These are phyloP conservation scores for Lethocerus indicus DNA, from an alignment of 1,140 invertebrate species.

Conservation along the genomic window DNA sequence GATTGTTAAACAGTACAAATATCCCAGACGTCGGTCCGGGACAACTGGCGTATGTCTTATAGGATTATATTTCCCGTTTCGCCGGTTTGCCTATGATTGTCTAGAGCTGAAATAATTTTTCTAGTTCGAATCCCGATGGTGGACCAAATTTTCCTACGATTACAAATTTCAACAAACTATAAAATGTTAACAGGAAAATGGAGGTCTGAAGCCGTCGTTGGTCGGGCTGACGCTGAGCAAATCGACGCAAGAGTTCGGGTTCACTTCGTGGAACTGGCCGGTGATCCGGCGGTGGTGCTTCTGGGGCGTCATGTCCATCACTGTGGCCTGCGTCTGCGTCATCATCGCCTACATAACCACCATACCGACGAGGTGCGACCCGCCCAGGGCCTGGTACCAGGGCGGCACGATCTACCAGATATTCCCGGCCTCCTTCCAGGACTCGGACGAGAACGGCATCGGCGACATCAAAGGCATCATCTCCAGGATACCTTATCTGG, in stretches of 20 bases:
- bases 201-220: constrained; percentile 27
- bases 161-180: no score
- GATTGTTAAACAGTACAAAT: no score
- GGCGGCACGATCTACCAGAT: constrained; percentile 66
- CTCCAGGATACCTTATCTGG: constrained; percentile 45
- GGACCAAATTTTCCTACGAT: no score
- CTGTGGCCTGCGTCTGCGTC: constrained; percentile 46
- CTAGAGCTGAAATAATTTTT: no score
- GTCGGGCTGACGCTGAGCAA: constrained; percentile 37
- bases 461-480: constrained; percentile 54
- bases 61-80: no score
- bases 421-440: constrained; percentile 64
- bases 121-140: no score
- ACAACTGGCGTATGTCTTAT: no score
- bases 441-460: constrained; percentile 49
- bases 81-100: no score
- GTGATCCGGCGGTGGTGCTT: constrained; percentile 52
- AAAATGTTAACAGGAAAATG: constrained; percentile 32
- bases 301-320: constrained; percentile 45
- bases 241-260: constrained; percentile 37
- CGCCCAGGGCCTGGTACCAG: constrained; percentile 55
- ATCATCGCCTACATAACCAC: constrained; percentile 49
- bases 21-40: no score
- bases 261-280: constrained; percentile 67
- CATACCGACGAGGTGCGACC: constrained; percentile 52